Conservation (phyloP, 2,113 vertebrate genomes). For the Lepisosteus oculatus region DNA sequence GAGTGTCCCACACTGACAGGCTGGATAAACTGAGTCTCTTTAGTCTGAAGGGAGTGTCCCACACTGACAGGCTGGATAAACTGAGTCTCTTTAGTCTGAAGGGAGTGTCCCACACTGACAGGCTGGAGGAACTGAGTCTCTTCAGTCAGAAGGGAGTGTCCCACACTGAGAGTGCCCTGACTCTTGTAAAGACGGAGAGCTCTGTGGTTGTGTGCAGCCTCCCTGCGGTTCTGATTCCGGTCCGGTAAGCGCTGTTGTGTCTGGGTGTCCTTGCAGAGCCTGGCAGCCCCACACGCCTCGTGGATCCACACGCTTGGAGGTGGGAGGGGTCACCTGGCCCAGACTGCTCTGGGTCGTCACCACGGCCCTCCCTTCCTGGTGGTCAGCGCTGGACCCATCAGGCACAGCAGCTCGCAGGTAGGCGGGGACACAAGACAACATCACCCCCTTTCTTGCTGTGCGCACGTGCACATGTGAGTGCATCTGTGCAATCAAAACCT, state of each 20-base stretch:
- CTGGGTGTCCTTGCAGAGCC: neutral
- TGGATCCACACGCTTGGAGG: conserved; percentile 49
- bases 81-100: no score
- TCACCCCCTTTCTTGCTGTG: no score
- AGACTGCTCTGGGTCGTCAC: conserved; percentile 37
- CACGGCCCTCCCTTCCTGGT: conserved; percentile 48
- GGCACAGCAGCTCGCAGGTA: conserved; percentile 66
- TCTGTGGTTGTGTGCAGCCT: neutral
- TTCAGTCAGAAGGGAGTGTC: no score
- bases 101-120: no score
- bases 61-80: no score
- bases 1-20: no score
- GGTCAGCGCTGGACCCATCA: conserved; percentile 45
- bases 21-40: no score
- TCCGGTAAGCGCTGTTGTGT: neutral
- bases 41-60: no score
- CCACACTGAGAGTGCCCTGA: neutral
- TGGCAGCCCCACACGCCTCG: conserved; percentile 40
- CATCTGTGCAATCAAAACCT: no score
- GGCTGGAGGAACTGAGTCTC: no score
- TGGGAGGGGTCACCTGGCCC: conserved; percentile 23
- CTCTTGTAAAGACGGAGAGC: neutral
- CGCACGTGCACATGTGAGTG: no score
- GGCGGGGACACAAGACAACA: neutral
- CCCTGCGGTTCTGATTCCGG: no score